These are phyloP conservation scores for Pseudachorutes palmiensis DNA, from an alignment of 1,140 invertebrate species.

Conservation along the genomic window DNA sequence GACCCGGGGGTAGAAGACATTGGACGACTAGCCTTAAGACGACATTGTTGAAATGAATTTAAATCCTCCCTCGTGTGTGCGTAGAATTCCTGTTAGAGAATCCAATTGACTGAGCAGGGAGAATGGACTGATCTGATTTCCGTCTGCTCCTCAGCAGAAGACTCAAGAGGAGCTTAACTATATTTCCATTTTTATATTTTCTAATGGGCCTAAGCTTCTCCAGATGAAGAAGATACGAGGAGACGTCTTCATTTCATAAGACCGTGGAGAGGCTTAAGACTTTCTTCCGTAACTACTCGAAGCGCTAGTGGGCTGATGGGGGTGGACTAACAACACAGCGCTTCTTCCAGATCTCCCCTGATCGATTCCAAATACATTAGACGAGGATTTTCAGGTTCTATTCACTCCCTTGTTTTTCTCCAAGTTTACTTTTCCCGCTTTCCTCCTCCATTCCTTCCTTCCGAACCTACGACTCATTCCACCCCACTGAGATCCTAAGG, in stretches of 20 bases:
- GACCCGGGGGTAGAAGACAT: too few species aligned
- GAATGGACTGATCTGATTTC: too few species aligned
- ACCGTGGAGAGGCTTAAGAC: background rate
- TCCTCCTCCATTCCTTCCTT: background rate
- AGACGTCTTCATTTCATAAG: background rate
- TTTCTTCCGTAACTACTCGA: too few species aligned
- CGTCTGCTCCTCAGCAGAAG: too few species aligned
- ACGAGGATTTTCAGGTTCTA: background rate
- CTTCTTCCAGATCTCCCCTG: too few species aligned
- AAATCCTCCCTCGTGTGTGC: too few species aligned
- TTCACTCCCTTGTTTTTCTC: background rate
- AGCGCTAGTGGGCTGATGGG: background rate
- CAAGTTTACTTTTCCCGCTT: slow-evolving; percentile 6
- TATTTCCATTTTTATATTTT: background rate
- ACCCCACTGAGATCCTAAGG: background rate
- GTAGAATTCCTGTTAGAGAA: too few species aligned
- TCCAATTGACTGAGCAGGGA: too few species aligned
- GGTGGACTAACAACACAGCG: too few species aligned
- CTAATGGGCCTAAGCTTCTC: background rate
- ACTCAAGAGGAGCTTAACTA: background rate
- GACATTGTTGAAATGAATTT: too few species aligned
- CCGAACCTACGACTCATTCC: too few species aligned
- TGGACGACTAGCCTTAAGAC: too few species aligned
- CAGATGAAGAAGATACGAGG: background rate
- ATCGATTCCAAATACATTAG: background rate